Base-by-base conservation (phyloP, 2,113 vertebrate genomes). In the Cisticola juncidis region DNA sequence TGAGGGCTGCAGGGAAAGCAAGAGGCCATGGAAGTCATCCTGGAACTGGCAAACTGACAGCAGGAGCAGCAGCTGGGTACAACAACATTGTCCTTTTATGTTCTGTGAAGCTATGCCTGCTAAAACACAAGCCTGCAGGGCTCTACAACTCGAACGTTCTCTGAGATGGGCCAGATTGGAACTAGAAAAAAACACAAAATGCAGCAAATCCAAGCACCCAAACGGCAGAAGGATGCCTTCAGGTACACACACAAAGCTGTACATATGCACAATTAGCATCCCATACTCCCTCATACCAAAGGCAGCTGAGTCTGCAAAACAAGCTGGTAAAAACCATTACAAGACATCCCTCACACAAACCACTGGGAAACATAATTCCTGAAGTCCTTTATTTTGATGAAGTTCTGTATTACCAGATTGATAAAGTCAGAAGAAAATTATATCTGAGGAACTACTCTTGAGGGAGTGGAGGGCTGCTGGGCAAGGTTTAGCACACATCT, bases 31-130 rank as follows among this genome's bases (percentile, higher is more conserved):
- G 71, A 88, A 92, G 65, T 89, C 60, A 57, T 66, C 68, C 88
- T 78, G 62, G 33, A 95, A 66, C 50, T 86, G 62, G 73, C 73
- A 88, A 80, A 70, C 42, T 3, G 10, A 93, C 88, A 97, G 81
- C 86, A 86, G 56, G 31, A 94, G 44, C 76, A 94, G 88, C 94
- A 86, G 83, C 83, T 92, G 88, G 76, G 65, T 71, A 80, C 33
- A 77, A 81, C 70, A 85, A 68, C 70, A 64, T 76, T 0, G 0
- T 74, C 51, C 80, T 92, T 95, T 88, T 15, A 90, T 91, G 88
- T 81, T 86, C 69, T 1, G 9, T 9, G 5, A 81, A 94, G 64
- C 77, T 77, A 58, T 11, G 71, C 24, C 38, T 86, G 76, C 62
- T 84, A 60, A 92, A 94, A 86, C 56, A 88, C 56, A 78, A 91